Percentiles rank a stretch among this genome's conserved stretches.
Conservation (phyloP, 2,113 vertebrate species). For the Oceanodroma tethys region DNA sequence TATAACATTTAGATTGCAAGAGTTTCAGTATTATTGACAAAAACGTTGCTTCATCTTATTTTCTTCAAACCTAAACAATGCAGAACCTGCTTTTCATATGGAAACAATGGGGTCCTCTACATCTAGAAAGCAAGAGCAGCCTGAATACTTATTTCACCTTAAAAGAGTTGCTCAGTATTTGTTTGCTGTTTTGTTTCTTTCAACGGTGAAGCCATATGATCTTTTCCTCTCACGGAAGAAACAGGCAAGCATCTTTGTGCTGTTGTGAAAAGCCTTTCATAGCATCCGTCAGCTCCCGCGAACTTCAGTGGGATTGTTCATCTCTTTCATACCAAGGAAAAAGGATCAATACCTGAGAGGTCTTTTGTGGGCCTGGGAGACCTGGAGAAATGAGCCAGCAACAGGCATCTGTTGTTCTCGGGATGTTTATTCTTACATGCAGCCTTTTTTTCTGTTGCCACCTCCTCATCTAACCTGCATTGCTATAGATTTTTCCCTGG, state of each 20-base stretch:
- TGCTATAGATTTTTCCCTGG: not conserved
- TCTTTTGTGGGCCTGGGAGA: not conserved
- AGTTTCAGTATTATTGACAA: not conserved
- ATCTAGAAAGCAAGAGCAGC: not conserved
- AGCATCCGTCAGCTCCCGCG: not conserved
- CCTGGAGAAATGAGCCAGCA: conserved; percentile 8
- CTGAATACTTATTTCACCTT: not conserved
- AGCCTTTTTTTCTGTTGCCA: not conserved
- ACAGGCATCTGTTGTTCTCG: not conserved
- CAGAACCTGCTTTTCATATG: not conserved
- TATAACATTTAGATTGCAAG: not conserved
- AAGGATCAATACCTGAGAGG: conserved; percentile 21
- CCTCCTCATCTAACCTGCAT: not conserved
- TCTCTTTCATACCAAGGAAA: conserved; percentile 9
- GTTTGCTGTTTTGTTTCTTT: conserved; percentile 1
- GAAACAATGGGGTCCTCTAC: not conserved
- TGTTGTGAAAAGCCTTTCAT: conserved; percentile 15
- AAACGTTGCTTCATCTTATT: not conserved
- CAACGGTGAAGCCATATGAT: not conserved
- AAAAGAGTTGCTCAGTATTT: not conserved
- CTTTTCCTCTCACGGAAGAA: not conserved
- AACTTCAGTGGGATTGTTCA: conserved; percentile 15
- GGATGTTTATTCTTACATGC: not conserved
- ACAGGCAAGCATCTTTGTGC: not conserved
- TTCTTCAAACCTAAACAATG: not conserved